These are phyloP conservation scores for Dryobates pubescens DNA, from an alignment of 2,797 vertebrate genomes.

Conservation along the genomic window DNA sequence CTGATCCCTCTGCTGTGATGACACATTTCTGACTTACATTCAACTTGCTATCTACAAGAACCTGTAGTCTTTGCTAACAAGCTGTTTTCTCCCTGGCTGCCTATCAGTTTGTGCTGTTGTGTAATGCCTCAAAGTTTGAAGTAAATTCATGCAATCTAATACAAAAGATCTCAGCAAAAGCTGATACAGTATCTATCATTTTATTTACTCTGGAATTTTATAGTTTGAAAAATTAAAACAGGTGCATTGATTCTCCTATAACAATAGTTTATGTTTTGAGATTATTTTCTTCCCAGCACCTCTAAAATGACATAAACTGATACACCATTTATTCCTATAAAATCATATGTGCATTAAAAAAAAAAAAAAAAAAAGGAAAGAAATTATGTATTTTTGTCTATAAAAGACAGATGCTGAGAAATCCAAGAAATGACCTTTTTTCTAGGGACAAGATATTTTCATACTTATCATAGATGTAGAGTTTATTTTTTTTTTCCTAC, in stretches of 20 bases:
- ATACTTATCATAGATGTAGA: constrained; percentile 54
- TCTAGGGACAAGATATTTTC: constrained; percentile 64
- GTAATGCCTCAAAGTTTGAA: background rate
- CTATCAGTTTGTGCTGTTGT: background rate
- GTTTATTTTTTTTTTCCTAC: constrained; percentile 58
- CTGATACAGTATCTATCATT: rapidly evolving
- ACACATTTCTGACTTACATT: background rate
- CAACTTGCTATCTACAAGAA: background rate
- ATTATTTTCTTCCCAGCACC: background rate
- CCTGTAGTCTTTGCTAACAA: rapidly evolving
- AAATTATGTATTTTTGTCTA: background rate
- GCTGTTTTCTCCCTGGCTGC: rapidly evolving
- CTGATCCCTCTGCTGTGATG: background rate
- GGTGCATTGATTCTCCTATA: rapidly evolving
- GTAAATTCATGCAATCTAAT: background rate
- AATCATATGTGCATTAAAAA: background rate
- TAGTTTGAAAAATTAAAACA: background rate
- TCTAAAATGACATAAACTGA: background rate
- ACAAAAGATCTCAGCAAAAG: background rate
- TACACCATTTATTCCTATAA: constrained; percentile 49
- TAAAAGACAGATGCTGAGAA: background rate
- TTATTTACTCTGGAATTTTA: background rate
- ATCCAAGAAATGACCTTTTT: background rate
- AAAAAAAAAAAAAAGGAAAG: background rate
- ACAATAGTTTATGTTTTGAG: background rate